Evolutionary conservation across 2,797 vertebrate genomes (phyloP).

Genomic region (Iguana delicatissima): DNA sequence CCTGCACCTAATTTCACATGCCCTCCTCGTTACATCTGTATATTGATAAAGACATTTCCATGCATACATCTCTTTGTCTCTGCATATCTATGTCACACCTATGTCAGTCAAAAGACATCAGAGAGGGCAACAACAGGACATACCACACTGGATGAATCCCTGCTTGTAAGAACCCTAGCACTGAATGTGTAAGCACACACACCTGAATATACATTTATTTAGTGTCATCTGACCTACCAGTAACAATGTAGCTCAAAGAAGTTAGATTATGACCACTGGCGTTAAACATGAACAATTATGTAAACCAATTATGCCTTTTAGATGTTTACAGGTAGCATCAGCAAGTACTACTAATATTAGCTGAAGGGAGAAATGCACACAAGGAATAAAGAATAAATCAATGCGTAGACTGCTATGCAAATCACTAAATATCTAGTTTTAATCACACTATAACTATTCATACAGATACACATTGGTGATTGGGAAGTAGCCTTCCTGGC

Average conservation of each 20-base stretch:
- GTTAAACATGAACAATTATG: slow-evolving; percentile 44
- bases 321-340: slow-evolving; percentile 51
- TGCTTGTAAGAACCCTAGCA: not conserved
- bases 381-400: slow-evolving; percentile 69
- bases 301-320: slow-evolving; percentile 56
- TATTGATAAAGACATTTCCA: not conserved
- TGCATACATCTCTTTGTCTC: too few relatives aligned
- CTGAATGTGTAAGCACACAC: not conserved
- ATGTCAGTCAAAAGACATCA: too few relatives aligned
- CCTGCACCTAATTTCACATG: too few relatives aligned
- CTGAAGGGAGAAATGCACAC: slow-evolving; percentile 56
- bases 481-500: slow-evolving; percentile 59
- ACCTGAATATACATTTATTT: not conserved
- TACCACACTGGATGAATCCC: too few relatives aligned
- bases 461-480: slow-evolving; percentile 20
- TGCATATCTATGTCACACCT: too few relatives aligned
- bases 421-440: slow-evolving; percentile 57
- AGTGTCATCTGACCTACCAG: slow-evolving; percentile 21
- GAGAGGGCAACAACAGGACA: not conserved
- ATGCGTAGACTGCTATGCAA: slow-evolving; percentile 56
- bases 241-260: not conserved
- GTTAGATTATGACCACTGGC: slow-evolving; percentile 24
- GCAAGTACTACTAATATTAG: slow-evolving; percentile 72
- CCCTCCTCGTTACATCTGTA: not conserved
- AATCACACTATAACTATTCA: slow-evolving; percentile 61